A percentile compares a stretch with the other conserved stretches of the same genome.
Evolutionary conservation across 1,140 invertebrate species (phyloP).

Genomic region (Bombus difficillimus): DNA sequence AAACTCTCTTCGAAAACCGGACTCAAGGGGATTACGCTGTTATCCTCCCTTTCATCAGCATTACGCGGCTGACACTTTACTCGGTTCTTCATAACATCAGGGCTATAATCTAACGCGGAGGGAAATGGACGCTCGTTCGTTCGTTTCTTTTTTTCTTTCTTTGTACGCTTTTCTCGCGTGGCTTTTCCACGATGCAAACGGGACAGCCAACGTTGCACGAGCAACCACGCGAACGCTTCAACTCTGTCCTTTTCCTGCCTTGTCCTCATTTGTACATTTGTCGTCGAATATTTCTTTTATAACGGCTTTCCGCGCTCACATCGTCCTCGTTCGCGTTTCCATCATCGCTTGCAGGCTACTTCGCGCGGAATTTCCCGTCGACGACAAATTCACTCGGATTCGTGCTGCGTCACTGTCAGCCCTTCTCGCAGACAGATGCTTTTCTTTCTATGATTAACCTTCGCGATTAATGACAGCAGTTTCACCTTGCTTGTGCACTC

Average conservation of each 20-base stretch:
- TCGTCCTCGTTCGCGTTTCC: conserved; percentile 23
- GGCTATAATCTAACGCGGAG: background rate
- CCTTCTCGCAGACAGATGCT: background rate
- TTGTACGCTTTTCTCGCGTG: background rate
- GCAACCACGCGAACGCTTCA: background rate
- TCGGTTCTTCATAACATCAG: conserved; percentile 42
- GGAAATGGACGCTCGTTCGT: conserved; percentile 28
- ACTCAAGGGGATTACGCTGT: conserved; percentile 58
- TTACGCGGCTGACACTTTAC: conserved; percentile 50
- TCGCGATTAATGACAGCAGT: background rate
- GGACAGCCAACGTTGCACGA: background rate
- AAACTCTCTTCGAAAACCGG: conserved; percentile 38
- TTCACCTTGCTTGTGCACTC: background rate
- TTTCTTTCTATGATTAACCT: background rate
- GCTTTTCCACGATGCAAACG: conserved; percentile 28
- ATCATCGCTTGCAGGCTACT: conserved; percentile 14
- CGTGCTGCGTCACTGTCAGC: conserved; percentile 18
- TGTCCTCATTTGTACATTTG: conserved; percentile 14
- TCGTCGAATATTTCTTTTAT: conserved; percentile 38
- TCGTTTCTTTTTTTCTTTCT: conserved; percentile 8
- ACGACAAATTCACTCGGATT: conserved; percentile 19
- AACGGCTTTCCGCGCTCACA: background rate
- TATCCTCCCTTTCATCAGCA: conserved; percentile 64
- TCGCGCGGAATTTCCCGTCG: conserved; percentile 18
- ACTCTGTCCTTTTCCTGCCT: no score